Base-by-base conservation (phyloP, 2,113 vertebrate species). In the Python bivittatus region DNA sequence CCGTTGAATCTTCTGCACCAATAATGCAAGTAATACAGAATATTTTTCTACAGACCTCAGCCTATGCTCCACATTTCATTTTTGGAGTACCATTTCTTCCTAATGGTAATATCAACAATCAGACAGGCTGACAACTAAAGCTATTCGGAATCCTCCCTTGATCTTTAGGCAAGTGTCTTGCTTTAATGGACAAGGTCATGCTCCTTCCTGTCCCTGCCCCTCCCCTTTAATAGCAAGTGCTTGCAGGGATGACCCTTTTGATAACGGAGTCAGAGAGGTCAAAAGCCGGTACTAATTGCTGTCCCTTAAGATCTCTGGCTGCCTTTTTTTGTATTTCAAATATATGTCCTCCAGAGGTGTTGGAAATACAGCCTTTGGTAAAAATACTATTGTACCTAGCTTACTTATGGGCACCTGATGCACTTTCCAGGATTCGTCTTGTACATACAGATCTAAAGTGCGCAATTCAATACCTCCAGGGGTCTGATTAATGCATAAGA, bases 51-150 rank as follows among this genome's bases (percentile, higher is more conserved):
- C 17, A 42, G 72, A 42, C 17, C 38, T 86, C 27, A 13, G 23
- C 11, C 29, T 23, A 33, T 22, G 48, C 7, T 25, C 29, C 22
- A 17, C 5, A n/a, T 27, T n/a, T 56, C 54, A 68, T 56, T 61
- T 60, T 87, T 53, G 86, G 22, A 33, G 44, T 84, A 86, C 53
- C 42, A 83, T 92, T 68, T 61, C 61, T 60, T 92, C 88, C 84
- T 60, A 79, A 87, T 90, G 56, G 91, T 89, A 93, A 89, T 60
- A 91, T 89, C 79, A 85, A 85, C 90, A 86, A 79, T 57, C 61
- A 87, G 54, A 54, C 84, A 91, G 79, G 79, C 90, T 86, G 93
- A 89, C 91, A 92, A 79, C 88, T 92, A 44, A 86, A 90, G 91
- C 90, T 85, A 89, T 93, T 91, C 44, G 79, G 48, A 29, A 79